phyloP scores from a whole-genome alignment of 2,113 vertebrate genomes.

The Tonatia bakeri region DNA sequence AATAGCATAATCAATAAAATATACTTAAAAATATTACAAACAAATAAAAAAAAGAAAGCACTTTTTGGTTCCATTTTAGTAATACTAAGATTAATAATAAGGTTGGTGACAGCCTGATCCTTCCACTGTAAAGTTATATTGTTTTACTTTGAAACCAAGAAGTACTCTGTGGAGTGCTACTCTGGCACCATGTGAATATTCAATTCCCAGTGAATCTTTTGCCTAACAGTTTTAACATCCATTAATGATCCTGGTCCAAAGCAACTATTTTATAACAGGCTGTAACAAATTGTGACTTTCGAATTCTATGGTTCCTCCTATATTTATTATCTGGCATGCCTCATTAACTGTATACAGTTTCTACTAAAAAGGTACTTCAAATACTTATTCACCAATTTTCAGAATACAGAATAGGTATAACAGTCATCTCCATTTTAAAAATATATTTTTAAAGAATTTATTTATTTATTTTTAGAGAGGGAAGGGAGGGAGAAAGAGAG shows the following conservation, averaged over 20 bases:
- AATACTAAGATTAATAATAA: not conserved
- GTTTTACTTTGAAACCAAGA: not conserved
- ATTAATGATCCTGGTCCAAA: slow-evolving; percentile 23
- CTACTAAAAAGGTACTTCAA: not conserved
- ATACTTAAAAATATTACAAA: too few species aligned
- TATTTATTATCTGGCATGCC: not conserved
- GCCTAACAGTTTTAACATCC: not conserved
- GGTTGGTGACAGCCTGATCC: not conserved
- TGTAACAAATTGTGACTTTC: not conserved
- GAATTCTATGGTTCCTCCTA: not conserved
- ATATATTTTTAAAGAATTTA: not conserved
- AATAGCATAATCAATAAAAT: too few species aligned
- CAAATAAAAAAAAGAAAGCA: not conserved
- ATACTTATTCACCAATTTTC: not conserved
- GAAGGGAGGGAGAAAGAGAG: too few species aligned
- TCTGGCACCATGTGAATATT: not conserved
- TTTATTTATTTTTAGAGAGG: too few species aligned
- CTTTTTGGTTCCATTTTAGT: not conserved
- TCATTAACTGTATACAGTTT: not conserved
- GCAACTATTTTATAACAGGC: not conserved
- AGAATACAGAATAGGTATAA: not conserved
- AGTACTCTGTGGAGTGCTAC: not conserved
- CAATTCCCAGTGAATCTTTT: not conserved
- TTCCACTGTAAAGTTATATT: not conserved
- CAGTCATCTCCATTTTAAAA: not conserved